These are phyloP conservation scores for Empidonax alnorum DNA, from an alignment of 2,113 vertebrate species.

Conservation along the genomic window DNA sequence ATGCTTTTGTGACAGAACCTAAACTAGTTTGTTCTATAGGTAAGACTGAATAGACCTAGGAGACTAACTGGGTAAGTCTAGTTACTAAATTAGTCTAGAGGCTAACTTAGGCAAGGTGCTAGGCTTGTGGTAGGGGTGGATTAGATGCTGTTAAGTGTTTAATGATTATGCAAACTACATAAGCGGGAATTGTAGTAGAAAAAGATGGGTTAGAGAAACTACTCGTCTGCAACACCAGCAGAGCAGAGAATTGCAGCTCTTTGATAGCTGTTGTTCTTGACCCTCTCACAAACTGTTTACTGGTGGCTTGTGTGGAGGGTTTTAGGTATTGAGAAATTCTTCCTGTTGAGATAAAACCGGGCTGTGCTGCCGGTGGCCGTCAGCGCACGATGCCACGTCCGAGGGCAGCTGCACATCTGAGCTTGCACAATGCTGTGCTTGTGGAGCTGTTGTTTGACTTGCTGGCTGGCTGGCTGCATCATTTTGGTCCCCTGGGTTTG, in stretches of 20 bases:
- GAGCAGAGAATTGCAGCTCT: background rate
- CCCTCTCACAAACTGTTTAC: background rate
- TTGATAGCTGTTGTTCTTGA: background rate
- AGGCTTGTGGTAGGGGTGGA: background rate
- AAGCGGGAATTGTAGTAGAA: background rate
- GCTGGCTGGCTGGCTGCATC: background rate
- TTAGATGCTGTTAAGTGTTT: background rate
- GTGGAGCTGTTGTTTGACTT: constrained; percentile 26
- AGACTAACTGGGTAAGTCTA: background rate
- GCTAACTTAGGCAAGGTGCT: background rate
- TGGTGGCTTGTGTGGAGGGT: background rate
- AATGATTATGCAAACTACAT: background rate
- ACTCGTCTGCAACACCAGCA: background rate
- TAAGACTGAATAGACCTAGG: background rate
- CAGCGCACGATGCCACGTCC: background rate
- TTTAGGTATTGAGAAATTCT: background rate
- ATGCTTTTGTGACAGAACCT: background rate
- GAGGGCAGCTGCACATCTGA: background rate
- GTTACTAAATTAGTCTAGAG: background rate
- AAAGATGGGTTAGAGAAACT: background rate
- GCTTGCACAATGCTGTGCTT: constrained; percentile 59
- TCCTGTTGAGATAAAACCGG: background rate
- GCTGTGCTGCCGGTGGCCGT: background rate
- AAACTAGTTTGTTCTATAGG: background rate
- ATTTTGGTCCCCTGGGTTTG: background rate